Base-by-base conservation (phyloP, 2,797 vertebrate genomes). In the Enteromius thamalakanensis region DNA sequence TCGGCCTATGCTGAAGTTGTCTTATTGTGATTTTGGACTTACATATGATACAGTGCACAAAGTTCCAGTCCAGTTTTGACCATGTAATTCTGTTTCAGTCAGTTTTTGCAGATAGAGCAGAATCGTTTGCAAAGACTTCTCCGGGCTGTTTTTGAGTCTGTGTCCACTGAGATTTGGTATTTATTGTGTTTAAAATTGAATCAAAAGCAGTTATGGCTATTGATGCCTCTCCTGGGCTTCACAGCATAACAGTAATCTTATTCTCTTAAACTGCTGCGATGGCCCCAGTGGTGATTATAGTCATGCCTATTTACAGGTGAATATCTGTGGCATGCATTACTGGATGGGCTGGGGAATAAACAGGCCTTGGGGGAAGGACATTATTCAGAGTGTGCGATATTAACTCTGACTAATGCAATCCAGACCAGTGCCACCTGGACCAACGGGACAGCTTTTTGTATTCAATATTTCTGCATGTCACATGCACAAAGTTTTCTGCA, bases 301-400 rank as follows among this genome's bases (percentile, higher is more conserved):
- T 87, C 80, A 72, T 34, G 37, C 72, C 80, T 86, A 80, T 86
- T 89, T 86, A 82, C 84, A 83, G 87, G 89, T 89, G 79, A 80
- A 81, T 86, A 84, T 26, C 32, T 82, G 67, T 17, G 55, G 29
- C 70, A 17, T 26, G 77, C 68, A 51, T 75, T 81, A 60, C 67
- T 81, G 45, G 40, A 77, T 19, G 53, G 14, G 51, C 72, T 60
- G 26, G 77, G 69, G 71, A 70, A 74, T 60, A 79, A 79, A 55
- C 71, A 75, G 68, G 23, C 58, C 81, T 58, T 69, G 34, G 53
- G 70, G 81, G 78, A 15, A 51, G 60, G 55, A 71, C 47, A 67
- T 53, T 60, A 75, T 53, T 81, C 51, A 67, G 45, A 51, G 40
- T 64, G 40, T 58, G 77, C 19, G 14, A 71, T 86, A 83, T 81